phyloP scores from a whole-genome alignment of 1,140 invertebrate species.

The Pachyrhynchus sulphureomaculatus region DNA sequence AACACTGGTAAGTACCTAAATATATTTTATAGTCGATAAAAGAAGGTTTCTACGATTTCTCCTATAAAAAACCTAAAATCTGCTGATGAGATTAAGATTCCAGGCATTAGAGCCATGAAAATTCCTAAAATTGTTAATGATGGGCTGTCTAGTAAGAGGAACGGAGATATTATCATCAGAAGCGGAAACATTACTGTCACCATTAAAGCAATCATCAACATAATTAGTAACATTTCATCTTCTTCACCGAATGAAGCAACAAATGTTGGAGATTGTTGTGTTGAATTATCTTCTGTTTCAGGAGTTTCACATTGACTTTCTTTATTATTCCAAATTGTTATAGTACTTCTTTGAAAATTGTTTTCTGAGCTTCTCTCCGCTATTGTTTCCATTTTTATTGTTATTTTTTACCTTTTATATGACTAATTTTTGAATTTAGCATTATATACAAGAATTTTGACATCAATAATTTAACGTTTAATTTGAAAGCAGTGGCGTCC shows the following conservation, averaged over 20 bases:
- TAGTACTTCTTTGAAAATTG: no score
- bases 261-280: neutral
- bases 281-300: conserved; percentile 14
- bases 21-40: neutral
- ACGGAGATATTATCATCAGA: conserved; percentile 29
- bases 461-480: no score
- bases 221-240: conserved; percentile 29
- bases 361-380: no score
- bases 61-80: conserved; percentile 23
- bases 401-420: no score
- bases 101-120: conserved; percentile 24
- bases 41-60: conserved; percentile 16
- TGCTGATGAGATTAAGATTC: conserved; percentile 23
- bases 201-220: conserved; percentile 31
- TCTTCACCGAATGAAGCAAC: conserved; percentile 16
- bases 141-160: conserved; percentile 26
- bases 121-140: conserved; percentile 22
- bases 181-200: conserved; percentile 33
- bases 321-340: neutral
- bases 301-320: neutral
- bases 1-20: conserved; percentile 65
- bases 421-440: no score
- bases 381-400: no score
- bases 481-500: no score
- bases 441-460: no score